Conservation (phyloP, 2,888 invertebrate species). For the Argynnis bischoffii region DNA sequence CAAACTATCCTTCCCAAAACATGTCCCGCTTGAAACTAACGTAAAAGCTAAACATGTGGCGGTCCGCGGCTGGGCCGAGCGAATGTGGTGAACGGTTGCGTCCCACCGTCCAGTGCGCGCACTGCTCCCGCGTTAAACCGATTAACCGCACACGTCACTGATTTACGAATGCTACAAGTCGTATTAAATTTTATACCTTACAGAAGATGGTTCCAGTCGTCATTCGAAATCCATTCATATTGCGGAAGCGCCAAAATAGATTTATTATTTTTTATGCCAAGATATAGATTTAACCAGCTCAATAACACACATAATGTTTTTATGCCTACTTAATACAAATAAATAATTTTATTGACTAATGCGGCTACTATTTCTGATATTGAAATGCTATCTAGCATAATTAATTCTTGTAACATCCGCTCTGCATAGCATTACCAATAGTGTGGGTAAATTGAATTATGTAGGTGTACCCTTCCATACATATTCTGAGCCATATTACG, state of each 20-base stretch:
- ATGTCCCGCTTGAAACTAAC: conserved; percentile 38
- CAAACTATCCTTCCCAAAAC: conserved; percentile 17
- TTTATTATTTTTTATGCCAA: conserved; percentile 26
- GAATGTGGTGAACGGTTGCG: conserved; percentile 47
- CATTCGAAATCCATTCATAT: conserved; percentile 49
- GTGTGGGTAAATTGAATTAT: conserved; percentile 37
- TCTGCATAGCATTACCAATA: conserved; percentile 2
- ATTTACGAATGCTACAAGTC: conserved; percentile 58
- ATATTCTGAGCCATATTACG: conserved; percentile 39
- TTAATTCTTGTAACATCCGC: background rate
- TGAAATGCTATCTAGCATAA: background rate
- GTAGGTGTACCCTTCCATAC: conserved; percentile 24
- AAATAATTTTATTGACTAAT: background rate
- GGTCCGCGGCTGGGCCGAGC: conserved; percentile 61
- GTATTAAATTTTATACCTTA: conserved; percentile 55
- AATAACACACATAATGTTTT: background rate
- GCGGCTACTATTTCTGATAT: background rate
- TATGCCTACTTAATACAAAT: background rate
- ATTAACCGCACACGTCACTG: conserved; percentile 70
- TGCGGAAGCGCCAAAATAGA: conserved; percentile 51
- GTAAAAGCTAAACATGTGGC: conserved; percentile 49
- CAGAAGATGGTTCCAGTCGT: conserved; percentile 49
- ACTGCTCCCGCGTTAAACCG: conserved; percentile 59
- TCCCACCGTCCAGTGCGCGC: conserved; percentile 45
- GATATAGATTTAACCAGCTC: background rate